Percentiles rank a stretch among this genome's conserved stretches.
Conservation (phyloP, 2,888 invertebrate species). For the Spatulosminthurus flaviceps region DNA sequence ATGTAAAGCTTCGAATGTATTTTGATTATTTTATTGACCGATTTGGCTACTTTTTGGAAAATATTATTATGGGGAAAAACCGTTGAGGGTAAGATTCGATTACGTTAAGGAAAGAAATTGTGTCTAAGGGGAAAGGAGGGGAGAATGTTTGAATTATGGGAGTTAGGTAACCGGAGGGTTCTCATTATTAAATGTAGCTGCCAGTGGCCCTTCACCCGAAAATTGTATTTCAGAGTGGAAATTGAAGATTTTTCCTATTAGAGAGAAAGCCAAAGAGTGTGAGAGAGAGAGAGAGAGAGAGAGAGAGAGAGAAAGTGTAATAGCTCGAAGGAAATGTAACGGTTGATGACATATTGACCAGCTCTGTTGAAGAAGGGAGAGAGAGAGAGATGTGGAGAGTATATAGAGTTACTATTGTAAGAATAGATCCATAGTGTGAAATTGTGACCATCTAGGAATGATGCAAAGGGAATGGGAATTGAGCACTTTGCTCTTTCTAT, state of each 20-base stretch:
- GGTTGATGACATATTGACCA: conserved; percentile 7
- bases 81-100: background rate
- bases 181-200: conserved; percentile 29
- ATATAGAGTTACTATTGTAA: too few relatives aligned
- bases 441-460: background rate
- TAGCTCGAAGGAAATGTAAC: background rate
- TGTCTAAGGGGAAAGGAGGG: background rate
- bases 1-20: too few relatives aligned
- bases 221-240: conserved; percentile 31
- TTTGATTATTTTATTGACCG: too few relatives aligned
- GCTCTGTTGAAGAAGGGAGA: background rate
- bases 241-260: conserved; percentile 33
- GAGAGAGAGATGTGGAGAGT: background rate
- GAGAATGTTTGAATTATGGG: conserved; percentile 19
- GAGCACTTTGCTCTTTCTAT: background rate
- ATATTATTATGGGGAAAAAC: background rate
- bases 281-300: background rate
- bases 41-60: too few relatives aligned
- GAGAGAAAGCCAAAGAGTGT: background rate
- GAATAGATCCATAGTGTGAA: background rate
- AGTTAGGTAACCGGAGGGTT: background rate
- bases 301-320: background rate
- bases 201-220: conserved; percentile 7
- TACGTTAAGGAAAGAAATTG: background rate
- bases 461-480: background rate